phyloP scores from a whole-genome alignment of 2,113 vertebrate genomes.

The Dolichallabes microphthalmus region DNA sequence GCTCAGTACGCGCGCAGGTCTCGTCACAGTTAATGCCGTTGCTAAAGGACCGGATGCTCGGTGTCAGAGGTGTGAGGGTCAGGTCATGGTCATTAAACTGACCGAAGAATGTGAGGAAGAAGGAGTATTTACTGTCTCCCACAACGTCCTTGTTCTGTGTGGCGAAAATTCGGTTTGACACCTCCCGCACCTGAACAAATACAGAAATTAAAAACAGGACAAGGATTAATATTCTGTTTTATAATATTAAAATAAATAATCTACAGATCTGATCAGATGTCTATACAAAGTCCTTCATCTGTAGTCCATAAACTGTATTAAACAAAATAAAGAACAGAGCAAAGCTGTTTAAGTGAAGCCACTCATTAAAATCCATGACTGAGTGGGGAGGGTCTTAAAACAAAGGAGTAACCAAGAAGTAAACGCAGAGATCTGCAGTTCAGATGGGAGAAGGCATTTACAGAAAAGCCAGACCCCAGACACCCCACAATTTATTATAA shows the following conservation, averaged over 20 bases:
- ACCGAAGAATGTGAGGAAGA: conserved; percentile 84
- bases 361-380: neutral
- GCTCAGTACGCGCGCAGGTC: conserved; percentile 75
- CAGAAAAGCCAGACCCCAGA: too few relatives aligned
- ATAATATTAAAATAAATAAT: neutral
- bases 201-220: neutral
- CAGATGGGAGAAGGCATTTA: too few relatives aligned
- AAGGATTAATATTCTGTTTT: neutral
- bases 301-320: too few relatives aligned
- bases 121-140: conserved; percentile 68
- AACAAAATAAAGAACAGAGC: too few relatives aligned
- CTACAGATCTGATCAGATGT: neutral
- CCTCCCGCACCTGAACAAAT: conserved; percentile 73
- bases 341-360: neutral
- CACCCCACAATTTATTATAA: too few relatives aligned
- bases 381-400: too few relatives aligned
- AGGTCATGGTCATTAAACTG: conserved; percentile 89
- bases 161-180: conserved; percentile 82
- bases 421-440: too few relatives aligned
- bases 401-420: too few relatives aligned
- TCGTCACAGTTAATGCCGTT: conserved; percentile 71
- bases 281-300: too few relatives aligned
- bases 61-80: conserved; percentile 75
- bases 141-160: conserved; percentile 70
- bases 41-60: conserved; percentile 75